A percentile compares a stretch with the other conserved stretches of the same genome.
These are phyloP conservation scores for Calyptomena viridis DNA, from an alignment of 2,113 vertebrate genomes.

Conservation along the genomic window DNA sequence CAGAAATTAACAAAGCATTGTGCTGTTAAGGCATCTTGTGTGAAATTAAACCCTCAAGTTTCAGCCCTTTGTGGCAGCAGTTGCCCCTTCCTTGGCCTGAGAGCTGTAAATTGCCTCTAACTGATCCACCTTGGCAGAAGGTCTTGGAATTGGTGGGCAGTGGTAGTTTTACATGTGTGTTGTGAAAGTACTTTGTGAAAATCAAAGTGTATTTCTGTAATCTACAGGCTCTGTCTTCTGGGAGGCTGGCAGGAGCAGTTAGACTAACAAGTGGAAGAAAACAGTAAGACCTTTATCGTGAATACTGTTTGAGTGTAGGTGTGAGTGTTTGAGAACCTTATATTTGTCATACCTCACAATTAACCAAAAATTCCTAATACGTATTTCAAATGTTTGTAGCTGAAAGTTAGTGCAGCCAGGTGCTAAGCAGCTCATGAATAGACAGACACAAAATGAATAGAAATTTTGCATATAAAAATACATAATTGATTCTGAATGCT, in stretches of 20 bases:
- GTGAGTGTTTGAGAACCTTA: not conserved
- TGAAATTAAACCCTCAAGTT: not conserved
- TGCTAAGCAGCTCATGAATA: not conserved
- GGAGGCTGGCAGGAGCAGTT: slow-evolving; percentile 65
- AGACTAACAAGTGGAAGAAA: slow-evolving; percentile 70
- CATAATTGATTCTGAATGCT: not conserved
- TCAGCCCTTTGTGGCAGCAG: not conserved
- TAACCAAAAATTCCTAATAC: not conserved
- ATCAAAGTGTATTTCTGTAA: not conserved
- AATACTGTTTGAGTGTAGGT: fast-evolving
- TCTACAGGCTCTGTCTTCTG: slow-evolving; percentile 73
- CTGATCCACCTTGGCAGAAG: not conserved
- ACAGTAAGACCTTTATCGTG: slow-evolving; percentile 59
- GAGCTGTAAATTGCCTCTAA: not conserved
- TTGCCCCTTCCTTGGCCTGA: not conserved
- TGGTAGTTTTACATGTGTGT: not conserved
- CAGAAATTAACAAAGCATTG: not conserved
- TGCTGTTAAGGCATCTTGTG: not conserved
- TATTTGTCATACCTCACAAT: not conserved
- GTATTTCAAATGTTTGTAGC: not conserved
- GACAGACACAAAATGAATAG: not conserved
- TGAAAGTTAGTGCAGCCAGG: fast-evolving
- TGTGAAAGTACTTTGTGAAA: not conserved
- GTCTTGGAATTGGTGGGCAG: not conserved
- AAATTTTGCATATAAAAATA: not conserved